Evolutionary conservation across 2,797 vertebrate species (phyloP).

Genomic region (Poeciliopsis turneri): DNA sequence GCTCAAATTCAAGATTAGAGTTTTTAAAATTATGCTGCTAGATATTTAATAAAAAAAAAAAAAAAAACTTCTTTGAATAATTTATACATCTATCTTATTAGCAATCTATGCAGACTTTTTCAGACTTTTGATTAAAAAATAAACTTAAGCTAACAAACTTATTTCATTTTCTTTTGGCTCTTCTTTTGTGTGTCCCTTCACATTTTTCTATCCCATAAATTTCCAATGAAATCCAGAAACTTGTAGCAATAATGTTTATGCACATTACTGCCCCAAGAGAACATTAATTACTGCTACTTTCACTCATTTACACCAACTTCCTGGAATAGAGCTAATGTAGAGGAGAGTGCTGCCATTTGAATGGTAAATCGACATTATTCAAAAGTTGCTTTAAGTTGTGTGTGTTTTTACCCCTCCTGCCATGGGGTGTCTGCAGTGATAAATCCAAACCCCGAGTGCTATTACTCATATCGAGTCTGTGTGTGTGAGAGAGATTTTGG

Average conservation of each 20-base stretch:
- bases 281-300: background rate
- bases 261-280: background rate
- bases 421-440: conserved; percentile 39
- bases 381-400: conserved; percentile 26
- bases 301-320: background rate
- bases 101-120: no score
- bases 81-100: background rate
- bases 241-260: background rate
- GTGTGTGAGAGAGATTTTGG: conserved; percentile 41
- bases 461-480: conserved; percentile 50
- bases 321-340: background rate
- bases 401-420: conserved; percentile 38
- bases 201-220: background rate
- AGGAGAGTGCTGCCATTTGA: conserved; percentile 15
- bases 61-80: background rate
- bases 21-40: background rate
- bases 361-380: conserved; percentile 33
- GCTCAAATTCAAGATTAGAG: background rate
- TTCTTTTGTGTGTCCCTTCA: background rate
- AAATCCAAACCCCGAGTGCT: conserved; percentile 43
- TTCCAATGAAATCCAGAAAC: background rate
- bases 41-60: background rate
- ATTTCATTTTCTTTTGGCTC: background rate
- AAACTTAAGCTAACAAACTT: background rate
- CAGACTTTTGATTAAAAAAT: background rate